These are phyloP conservation scores for Sminthurides aquaticus DNA, from an alignment of 2,888 invertebrate species.

Conservation along the genomic window DNA sequence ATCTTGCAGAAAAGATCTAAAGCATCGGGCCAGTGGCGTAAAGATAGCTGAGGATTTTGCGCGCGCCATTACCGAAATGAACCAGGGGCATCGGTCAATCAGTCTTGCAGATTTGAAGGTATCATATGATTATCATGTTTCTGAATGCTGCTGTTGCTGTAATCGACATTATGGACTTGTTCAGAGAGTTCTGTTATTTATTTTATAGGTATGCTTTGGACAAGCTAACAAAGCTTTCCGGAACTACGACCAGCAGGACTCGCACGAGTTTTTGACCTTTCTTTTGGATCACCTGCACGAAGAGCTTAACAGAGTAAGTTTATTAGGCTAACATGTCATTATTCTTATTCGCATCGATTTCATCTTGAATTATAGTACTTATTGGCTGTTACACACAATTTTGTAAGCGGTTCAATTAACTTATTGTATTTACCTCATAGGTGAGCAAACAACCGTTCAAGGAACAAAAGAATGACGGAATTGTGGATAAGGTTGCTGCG, in stretches of 20 bases:
- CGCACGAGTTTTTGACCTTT: conserved; percentile 82
- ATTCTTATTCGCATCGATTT: not conserved
- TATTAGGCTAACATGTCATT: not conserved
- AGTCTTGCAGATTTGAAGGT: conserved; percentile 73
- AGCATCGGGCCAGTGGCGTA: conserved; percentile 54
- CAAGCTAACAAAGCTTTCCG: conserved; percentile 45
- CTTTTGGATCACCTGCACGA: conserved; percentile 82
- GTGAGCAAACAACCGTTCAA: conserved; percentile 40
- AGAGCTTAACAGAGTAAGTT: conserved; percentile 64
- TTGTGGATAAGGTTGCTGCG: conserved; percentile 45
- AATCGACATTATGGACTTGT: conserved; percentile 21
- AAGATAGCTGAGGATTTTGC: conserved; percentile 75
- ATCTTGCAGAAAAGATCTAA: conserved; percentile 52
- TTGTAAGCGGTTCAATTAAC: too few relatives aligned
- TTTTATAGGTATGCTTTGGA: conserved; percentile 13
- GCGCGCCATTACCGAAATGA: conserved; percentile 69
- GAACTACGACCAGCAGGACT: conserved; percentile 74
- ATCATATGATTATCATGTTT: too few relatives aligned
- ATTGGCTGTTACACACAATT: too few relatives aligned
- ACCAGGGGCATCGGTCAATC: conserved; percentile 72
- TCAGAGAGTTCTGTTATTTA: conserved; percentile 64
- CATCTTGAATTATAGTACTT: too few relatives aligned
- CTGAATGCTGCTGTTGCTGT: conserved; percentile 9
- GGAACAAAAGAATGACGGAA: conserved; percentile 44
- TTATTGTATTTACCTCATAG: too few relatives aligned